These are phyloP conservation scores for Drosophila orena DNA, from an alignment of 1,140 invertebrate genomes.

Conservation along the genomic window DNA sequence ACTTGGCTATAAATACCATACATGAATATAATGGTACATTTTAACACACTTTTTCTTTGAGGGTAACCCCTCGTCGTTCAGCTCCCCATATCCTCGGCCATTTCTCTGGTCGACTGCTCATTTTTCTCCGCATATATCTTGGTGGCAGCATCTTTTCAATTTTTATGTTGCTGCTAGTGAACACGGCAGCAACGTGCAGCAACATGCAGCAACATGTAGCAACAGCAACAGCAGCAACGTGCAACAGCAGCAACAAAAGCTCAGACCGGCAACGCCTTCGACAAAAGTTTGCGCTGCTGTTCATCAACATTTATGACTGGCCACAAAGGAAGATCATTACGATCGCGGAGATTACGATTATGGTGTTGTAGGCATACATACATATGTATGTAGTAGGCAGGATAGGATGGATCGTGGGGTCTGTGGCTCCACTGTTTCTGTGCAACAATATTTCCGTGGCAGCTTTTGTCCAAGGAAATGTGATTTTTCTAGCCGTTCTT, in stretches of 20 bases:
- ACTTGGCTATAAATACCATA: too few species aligned
- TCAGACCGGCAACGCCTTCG: slow-evolving; percentile 67
- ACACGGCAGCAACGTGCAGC: slow-evolving; percentile 62
- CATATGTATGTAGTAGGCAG: background rate
- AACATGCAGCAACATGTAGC: slow-evolving; percentile 15
- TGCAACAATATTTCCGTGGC: slow-evolving; percentile 71
- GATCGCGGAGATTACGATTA: slow-evolving; percentile 35
- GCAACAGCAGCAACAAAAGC: slow-evolving; percentile 65
- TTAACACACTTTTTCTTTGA: background rate
- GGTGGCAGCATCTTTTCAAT: slow-evolving; percentile 75
- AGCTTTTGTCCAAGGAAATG: slow-evolving; percentile 51
- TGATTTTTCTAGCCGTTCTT: slow-evolving; percentile 70
- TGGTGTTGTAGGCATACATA: background rate
- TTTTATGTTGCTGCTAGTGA: slow-evolving; percentile 67
- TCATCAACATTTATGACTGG: slow-evolving; percentile 81
- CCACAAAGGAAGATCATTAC: slow-evolving; percentile 52
- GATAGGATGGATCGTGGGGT: slow-evolving; percentile 42
- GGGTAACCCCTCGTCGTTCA: slow-evolving; percentile 11
- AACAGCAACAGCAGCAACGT: slow-evolving; percentile 40
- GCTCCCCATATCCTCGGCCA: slow-evolving; percentile 1
- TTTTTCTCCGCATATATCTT: slow-evolving; percentile 59
- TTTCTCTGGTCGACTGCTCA: slow-evolving; percentile 21
- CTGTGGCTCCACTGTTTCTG: slow-evolving; percentile 11
- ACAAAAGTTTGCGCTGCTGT: slow-evolving; percentile 79
- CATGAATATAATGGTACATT: too few species aligned